phyloP scores from a whole-genome alignment of 1,140 invertebrate species.

The Kradibia gibbosae region DNA sequence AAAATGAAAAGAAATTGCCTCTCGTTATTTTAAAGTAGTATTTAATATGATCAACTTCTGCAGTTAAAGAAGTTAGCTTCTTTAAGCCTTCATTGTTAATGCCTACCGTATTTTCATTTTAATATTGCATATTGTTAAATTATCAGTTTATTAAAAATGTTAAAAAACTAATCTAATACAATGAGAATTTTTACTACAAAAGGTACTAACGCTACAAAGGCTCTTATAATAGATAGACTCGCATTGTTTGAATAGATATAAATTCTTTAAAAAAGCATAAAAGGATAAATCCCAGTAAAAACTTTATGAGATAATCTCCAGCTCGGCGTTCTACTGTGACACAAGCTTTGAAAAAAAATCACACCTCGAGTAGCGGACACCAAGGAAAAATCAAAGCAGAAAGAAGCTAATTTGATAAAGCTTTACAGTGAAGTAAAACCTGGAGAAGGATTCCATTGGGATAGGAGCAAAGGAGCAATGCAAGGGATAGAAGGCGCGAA shows the following conservation, averaged over 20 bases:
- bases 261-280: neutral
- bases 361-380: neutral
- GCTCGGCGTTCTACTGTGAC: neutral
- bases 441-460: neutral
- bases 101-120: no score
- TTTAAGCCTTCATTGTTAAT: no score
- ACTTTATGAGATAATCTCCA: neutral
- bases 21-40: no score
- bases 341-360: neutral
- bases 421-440: neutral
- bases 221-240: neutral
- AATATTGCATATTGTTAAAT: neutral
- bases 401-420: neutral
- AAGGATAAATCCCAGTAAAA: neutral
- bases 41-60: no score
- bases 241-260: neutral
- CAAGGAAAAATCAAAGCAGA: neutral
- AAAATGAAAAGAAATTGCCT: no score
- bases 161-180: neutral
- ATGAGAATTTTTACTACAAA: neutral
- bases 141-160: neutral
- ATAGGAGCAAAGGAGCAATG: neutral
- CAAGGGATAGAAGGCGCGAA: no score
- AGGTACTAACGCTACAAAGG: neutral
- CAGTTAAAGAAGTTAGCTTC: no score